Evolutionary conservation across 64 coral and sea anemone genomes (phyloP), one percentile per base, ranked within the genome.

Genomic region (Actinia tenebrosa): DNA sequence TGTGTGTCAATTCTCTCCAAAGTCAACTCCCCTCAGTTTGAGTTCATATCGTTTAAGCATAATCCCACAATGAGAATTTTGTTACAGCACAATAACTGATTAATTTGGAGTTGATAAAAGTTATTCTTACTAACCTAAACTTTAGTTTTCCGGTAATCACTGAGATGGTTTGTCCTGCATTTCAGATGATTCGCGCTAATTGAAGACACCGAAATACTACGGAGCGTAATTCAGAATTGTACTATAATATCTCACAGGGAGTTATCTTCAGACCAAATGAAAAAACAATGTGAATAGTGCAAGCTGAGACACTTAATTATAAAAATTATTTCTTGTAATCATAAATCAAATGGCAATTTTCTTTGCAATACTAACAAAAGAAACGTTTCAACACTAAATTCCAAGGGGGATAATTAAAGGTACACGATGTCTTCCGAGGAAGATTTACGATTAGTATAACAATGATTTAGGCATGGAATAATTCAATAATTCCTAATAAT

Each of bases 361-460:
- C 18, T 19, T 1, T 77, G 44, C 46, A 87, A 30, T 27, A 23
- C 43, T 3, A 42, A 19, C 45, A 60, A 84, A 83, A n/a, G 4
- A 42, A 62, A 45, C 14, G 25, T 61, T 22, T 52, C 46, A 54
- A 54, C 45, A 56, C 16, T 64, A 77, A 45, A 55, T 62, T 64
- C 8, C 19, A 25, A 15, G 6, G 43, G 45, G 44, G 79, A n/a
- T 81, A 53, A 81, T 81, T 14, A n/a, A 52, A 50, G 18, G 50
- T n/a, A 50, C 4, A 7, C 17, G 63, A 3, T 75, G 79, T 18
- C 45, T 19, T 20, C 13, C 7, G 16, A 50, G 18, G 79, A 81
- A 81, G 79, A 81, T 81, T 81, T 81, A 81, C 79, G 79, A 81
- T 79, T 79, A 79, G 77, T 79, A 17, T 3, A 25, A 44, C 77